Evolutionary conservation across 2,113 vertebrate genomes (phyloP), one percentile per base, ranked within the genome.

Genomic region (Tachysurus fulvidraco): DNA sequence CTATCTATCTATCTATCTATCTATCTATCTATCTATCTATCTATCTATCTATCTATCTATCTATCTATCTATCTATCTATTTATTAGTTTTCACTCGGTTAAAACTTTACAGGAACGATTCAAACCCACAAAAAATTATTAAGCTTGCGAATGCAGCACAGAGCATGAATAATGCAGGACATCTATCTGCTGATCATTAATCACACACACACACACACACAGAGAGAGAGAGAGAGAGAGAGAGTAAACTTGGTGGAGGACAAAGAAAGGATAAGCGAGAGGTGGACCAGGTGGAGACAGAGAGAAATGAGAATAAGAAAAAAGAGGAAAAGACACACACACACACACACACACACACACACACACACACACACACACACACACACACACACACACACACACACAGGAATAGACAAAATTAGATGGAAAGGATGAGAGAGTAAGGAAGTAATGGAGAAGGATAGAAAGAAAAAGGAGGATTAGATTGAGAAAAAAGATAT

Each of bases 141-240:
- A 88, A 85, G 83, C 85, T 91, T 90, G 83, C 88, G 88, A 92
- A 87, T 85, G 87, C 85, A 91, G 76, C 82, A 84, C 57, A 91
- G 41, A 83, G 81, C 79, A 90, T 94, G 93, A 95, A 94, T 94
- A 91, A 94, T 93, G 85, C 87, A 94, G 90, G 86, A 91, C 84
- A 89, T 91, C 28, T 78, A 85, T 83, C 88, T 89, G 85, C 83
- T 84, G 88, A 85, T 81, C 50, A 87, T 91, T 93, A 93, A 92
- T 92, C 90, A 91, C 78, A n/a, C n/a, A n/a, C n/a, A n/a, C n/a
- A n/a, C n/a, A n/a, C n/a, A n/a, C n/a, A n/a, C n/a, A n/a, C n/a
- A n/a, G 21, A 5, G 41, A 46, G 19, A 36, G 14, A 67, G 65
- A 23, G 60, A 7, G 62, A 12, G 62, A 25, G 23, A 62, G 60